Percentiles rank a stretch among this genome's conserved stretches.
Conservation (phyloP, 2,797 vertebrate genomes). For the Kryptopterus vitreolus region DNA sequence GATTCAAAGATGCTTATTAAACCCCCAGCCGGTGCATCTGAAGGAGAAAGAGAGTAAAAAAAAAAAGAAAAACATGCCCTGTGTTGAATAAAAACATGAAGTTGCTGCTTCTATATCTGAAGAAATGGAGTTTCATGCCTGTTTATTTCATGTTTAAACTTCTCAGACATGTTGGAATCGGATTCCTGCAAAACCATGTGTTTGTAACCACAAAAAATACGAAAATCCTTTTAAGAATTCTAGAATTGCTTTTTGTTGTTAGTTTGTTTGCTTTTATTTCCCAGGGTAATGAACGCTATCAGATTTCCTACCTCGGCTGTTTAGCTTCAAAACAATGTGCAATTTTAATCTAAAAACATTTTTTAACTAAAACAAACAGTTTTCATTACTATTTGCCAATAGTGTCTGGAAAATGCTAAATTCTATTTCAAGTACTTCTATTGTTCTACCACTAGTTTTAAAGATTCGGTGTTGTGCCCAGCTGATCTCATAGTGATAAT, state of each 20-base stretch:
- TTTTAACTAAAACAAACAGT: neutral
- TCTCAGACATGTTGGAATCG: too few species aligned
- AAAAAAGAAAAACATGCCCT: neutral
- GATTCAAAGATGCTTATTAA: conserved; percentile 58
- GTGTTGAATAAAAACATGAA: neutral
- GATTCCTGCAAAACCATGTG: neutral
- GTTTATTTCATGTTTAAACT: neutral
- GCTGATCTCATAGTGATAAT: conserved; percentile 16
- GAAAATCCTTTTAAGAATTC: neutral
- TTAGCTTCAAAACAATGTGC: neutral
- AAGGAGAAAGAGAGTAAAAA: too few species aligned
- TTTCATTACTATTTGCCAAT: neutral
- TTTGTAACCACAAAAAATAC: neutral
- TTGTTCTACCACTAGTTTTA: neutral
- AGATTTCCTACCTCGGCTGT: neutral
- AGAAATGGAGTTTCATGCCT: neutral
- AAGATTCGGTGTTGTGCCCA: neutral
- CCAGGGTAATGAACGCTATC: neutral
- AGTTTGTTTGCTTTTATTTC: neutral
- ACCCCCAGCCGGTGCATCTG: conserved; percentile 24
- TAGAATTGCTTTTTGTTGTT: neutral
- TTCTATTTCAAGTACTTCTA: neutral
- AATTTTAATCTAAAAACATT: neutral
- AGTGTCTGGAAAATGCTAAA: neutral
- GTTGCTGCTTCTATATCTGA: neutral